These are phyloP conservation scores for Ectropis crepuscularia DNA, from an alignment of 2,888 invertebrate genomes.

Conservation along the genomic window DNA sequence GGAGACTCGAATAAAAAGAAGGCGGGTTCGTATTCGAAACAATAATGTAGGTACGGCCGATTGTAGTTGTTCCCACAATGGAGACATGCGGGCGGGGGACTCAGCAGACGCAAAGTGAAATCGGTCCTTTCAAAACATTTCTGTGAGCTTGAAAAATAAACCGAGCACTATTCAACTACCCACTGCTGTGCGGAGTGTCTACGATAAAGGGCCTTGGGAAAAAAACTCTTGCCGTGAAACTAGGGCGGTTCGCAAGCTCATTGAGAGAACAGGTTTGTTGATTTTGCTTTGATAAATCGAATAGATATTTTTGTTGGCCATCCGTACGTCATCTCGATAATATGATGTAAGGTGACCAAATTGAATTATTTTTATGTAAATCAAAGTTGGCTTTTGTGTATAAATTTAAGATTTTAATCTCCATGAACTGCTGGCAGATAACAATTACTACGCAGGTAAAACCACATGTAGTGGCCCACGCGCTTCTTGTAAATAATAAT, in stretches of 20 bases:
- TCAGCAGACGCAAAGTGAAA: slow-evolving; percentile 74
- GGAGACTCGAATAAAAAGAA: slow-evolving; percentile 75
- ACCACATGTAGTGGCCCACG: no score
- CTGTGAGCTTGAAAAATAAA: slow-evolving; percentile 74
- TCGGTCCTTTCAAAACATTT: slow-evolving; percentile 84
- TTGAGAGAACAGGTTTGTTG: slow-evolving; percentile 18
- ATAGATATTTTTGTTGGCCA: no score
- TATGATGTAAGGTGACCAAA: no score
- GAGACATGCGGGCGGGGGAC: slow-evolving; percentile 71
- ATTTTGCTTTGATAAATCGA: slow-evolving; percentile 5
- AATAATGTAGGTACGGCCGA: slow-evolving; percentile 70
- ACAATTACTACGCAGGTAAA: no score
- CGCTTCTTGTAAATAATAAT: no score
- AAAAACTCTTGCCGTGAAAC: slow-evolving; percentile 53
- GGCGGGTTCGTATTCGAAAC: slow-evolving; percentile 74
- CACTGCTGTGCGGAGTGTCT: slow-evolving; percentile 61
- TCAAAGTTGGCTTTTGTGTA: no score
- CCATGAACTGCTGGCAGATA: no score
- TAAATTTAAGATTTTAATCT: no score
- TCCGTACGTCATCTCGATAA: no score
- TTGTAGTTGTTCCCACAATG: slow-evolving; percentile 80
- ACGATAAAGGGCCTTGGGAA: slow-evolving; percentile 56
- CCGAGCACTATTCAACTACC: slow-evolving; percentile 70
- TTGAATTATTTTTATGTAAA: no score
- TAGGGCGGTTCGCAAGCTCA: slow-evolving; percentile 37